These are phyloP conservation scores for Reticulitermes speratus DNA, from an alignment of 1,140 invertebrate species.

Conservation along the genomic window DNA sequence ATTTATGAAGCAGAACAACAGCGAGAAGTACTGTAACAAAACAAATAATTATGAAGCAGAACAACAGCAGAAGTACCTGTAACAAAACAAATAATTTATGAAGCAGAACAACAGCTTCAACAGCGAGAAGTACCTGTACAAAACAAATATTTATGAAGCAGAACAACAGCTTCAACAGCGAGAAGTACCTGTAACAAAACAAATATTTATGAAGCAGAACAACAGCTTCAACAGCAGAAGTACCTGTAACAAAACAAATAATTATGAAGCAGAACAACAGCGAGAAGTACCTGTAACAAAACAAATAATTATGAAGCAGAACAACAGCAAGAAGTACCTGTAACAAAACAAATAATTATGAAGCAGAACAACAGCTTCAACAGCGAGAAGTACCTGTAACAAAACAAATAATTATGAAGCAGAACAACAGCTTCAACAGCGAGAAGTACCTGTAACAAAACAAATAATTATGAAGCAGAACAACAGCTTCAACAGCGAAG, in stretches of 20 bases:
- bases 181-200: constrained; percentile 41
- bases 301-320: constrained; percentile 55
- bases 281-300: constrained; percentile 41
- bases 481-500: neutral
- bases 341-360: constrained; percentile 47
- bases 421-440: neutral
- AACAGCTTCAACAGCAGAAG: neutral
- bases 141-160: constrained; percentile 50
- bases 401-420: constrained; percentile 55
- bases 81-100: constrained; percentile 38
- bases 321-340: constrained; percentile 41
- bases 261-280: constrained; percentile 53
- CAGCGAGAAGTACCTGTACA: constrained; percentile 41
- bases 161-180: neutral
- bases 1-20: constrained; percentile 48
- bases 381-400: constrained; percentile 41
- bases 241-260: constrained; percentile 42
- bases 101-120: constrained; percentile 44
- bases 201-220: constrained; percentile 50
- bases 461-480: constrained; percentile 55
- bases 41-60: constrained; percentile 55
- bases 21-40: constrained; percentile 41
- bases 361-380: constrained; percentile 44
- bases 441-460: constrained; percentile 41
- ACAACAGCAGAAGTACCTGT: constrained; percentile 41